Conservation (phyloP, 2,888 invertebrate species). For the Balanococcus diminutus region DNA sequence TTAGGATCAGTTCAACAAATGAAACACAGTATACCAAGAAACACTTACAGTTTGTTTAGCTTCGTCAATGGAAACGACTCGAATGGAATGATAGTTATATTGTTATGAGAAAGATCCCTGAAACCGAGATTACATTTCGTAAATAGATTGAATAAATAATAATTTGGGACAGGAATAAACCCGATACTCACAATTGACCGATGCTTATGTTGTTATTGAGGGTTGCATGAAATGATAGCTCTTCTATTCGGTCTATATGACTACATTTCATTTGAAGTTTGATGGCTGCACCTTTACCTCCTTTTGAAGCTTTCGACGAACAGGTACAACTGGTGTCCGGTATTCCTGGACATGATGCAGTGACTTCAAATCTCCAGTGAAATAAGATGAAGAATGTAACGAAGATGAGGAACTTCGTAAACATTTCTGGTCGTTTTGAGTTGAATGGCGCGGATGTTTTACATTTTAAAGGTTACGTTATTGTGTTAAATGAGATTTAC, state of each 20-base stretch:
- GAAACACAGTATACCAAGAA: neutral
- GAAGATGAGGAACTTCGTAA: neutral
- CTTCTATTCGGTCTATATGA: constrained; percentile 10
- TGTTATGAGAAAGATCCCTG: constrained; percentile 73
- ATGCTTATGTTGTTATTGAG: neutral
- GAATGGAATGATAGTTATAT: constrained; percentile 67
- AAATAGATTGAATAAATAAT: neutral
- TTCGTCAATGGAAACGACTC: constrained; percentile 68
- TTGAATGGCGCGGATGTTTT: neutral
- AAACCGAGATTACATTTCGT: constrained; percentile 60
- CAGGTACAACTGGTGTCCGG: constrained; percentile 14
- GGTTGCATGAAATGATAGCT: neutral
- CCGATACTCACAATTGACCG: constrained; percentile 36
- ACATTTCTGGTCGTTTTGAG: neutral
- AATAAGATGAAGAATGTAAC: neutral
- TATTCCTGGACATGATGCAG: constrained; percentile 15
- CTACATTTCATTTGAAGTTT: constrained; percentile 37
- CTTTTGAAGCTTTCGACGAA: constrained; percentile 3
- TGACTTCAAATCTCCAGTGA: neutral
- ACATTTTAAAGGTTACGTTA: neutral
- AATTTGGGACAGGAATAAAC: neutral
- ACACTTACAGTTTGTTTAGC: constrained; percentile 74
- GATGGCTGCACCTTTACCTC: neutral
- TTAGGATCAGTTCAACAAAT: neutral
- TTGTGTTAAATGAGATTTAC: neutral